phyloP scores from a whole-genome alignment of 23 tunicate species.

The Clavelina lepadiformis region DNA sequence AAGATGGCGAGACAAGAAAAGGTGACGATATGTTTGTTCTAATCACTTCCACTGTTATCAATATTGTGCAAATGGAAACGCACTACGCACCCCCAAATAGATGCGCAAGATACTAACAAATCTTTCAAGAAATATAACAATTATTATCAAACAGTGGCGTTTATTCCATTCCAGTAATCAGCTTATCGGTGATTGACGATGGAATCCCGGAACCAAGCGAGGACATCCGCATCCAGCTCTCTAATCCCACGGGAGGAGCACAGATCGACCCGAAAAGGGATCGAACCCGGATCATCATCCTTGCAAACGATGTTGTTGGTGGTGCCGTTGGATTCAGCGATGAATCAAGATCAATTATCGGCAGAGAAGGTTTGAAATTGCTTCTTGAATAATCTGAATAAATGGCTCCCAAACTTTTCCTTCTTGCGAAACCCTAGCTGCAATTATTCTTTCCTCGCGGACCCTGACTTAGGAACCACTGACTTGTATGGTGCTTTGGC shows the following conservation, averaged over 20 bases:
- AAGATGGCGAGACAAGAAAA: slow-evolving; percentile 67
- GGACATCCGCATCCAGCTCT: slow-evolving; percentile 33
- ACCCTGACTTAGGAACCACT: too few species aligned
- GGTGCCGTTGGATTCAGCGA: slow-evolving; percentile 43
- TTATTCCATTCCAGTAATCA: slow-evolving; percentile 61
- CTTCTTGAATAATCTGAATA: too few species aligned
- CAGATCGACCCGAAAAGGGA: slow-evolving; percentile 10
- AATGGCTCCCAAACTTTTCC: too few species aligned
- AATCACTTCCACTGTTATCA: too few species aligned
- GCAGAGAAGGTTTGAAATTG: slow-evolving; percentile 72
- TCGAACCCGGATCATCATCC: slow-evolving; percentile 30
- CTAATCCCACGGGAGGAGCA: slow-evolving; percentile 65
- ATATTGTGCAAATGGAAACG: not conserved
- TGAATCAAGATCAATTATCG: slow-evolving; percentile 43
- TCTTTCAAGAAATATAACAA: too few species aligned
- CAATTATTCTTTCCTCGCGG: too few species aligned
- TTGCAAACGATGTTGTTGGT: slow-evolving; percentile 83
- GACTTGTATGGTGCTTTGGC: too few species aligned
- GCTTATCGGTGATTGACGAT: slow-evolving; percentile 55
- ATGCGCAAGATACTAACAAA: too few species aligned
- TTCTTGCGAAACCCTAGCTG: too few species aligned
- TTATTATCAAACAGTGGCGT: too few species aligned
- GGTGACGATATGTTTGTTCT: too few species aligned
- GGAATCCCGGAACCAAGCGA: slow-evolving; percentile 67
- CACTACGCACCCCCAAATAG: not conserved